Percentiles rank a stretch among this genome's conserved stretches.
Evolutionary conservation across 2,888 invertebrate species (phyloP).

Genomic region (Ethmia dodecea): DNA sequence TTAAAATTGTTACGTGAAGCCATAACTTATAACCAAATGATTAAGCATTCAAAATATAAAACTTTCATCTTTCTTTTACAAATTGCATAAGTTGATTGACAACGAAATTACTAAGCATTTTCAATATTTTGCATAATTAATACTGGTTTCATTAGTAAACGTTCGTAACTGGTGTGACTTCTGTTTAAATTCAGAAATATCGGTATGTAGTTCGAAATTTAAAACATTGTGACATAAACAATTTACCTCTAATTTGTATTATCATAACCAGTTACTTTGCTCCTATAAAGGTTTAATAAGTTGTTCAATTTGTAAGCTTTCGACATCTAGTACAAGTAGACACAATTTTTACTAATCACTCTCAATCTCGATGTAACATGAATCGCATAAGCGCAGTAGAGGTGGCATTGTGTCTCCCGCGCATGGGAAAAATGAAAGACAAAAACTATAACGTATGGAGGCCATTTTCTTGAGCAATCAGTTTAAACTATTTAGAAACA

Average conservation of each 20-base stretch:
- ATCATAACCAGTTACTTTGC: too few relatives aligned
- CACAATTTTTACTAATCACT: conserved; percentile 1
- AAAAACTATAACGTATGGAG: neutral
- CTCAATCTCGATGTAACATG: neutral
- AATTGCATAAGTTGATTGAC: conserved; percentile 15
- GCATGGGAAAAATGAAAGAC: conserved; percentile 3
- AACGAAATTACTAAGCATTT: conserved; percentile 10
- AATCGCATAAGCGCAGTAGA: neutral
- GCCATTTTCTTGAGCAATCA: conserved; percentile 2
- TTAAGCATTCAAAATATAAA: conserved; percentile 2
- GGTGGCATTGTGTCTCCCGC: neutral
- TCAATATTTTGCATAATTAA: conserved; percentile 1
- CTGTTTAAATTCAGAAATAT: too few relatives aligned
- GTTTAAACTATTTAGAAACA: conserved; percentile 26
- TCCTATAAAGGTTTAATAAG: too few relatives aligned
- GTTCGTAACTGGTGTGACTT: neutral
- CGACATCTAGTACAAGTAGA: too few relatives aligned
- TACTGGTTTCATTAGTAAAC: conserved; percentile 1
- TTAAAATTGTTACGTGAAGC: too few relatives aligned
- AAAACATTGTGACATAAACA: too few relatives aligned
- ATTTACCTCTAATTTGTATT: too few relatives aligned
- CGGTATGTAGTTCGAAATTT: too few relatives aligned
- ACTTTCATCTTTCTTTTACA: conserved; percentile 17
- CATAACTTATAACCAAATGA: too few relatives aligned
- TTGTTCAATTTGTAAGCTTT: too few relatives aligned